Evolutionary conservation across 2,113 vertebrate species (phyloP), one percentile per base, ranked within the genome.

Genomic region (Tupaia tana): DNA sequence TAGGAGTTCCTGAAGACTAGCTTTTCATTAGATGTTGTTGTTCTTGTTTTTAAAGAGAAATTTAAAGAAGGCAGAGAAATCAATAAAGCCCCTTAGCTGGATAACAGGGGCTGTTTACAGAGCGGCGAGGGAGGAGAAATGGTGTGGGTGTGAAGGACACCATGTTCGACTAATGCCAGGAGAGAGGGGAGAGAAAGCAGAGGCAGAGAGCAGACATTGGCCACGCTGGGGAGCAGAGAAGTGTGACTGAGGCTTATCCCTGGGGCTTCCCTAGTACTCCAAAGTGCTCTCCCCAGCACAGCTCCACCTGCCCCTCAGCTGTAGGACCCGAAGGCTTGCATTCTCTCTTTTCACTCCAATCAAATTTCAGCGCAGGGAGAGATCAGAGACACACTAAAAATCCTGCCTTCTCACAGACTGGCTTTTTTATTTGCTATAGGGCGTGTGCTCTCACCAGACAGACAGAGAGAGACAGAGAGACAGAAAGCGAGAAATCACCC

Each of bases 21-120:
- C 29, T 77, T 95, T 95, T 86, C 61, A 63, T 77, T 63, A 58
- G 31, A 69, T 80, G 20, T 12, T 52, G 22, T 12, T 81, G 12
- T 64, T 93, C 64, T 70, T 84, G 14, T 89, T 88, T 95, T 90
- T 81, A 88, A 91, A n/a, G 67, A 92, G 61, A 86, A 16, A 7
- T 75, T 87, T 75, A 81, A 87, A 74, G 54, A 82, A 70, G 43
- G 52, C 74, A 31, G 52, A 67, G 29, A 90, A 82, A 78, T 89
- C 74, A 89, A 63, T 89, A 69, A 81, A 93, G 71, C 58, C 58
- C 54, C 87, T 19, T 86, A 80, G 64, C n/a, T 69, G 66, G 31
- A 52, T 80, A 90, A 91, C 16, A 43, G 64, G n/a, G 75, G 54
- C 79, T 52, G 22, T 89, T 91, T 93, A 70, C 80, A 94, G 77